These are phyloP conservation scores for Halcyon smyrnensis DNA, from an alignment of 2,797 vertebrate species.

Conservation along the genomic window DNA sequence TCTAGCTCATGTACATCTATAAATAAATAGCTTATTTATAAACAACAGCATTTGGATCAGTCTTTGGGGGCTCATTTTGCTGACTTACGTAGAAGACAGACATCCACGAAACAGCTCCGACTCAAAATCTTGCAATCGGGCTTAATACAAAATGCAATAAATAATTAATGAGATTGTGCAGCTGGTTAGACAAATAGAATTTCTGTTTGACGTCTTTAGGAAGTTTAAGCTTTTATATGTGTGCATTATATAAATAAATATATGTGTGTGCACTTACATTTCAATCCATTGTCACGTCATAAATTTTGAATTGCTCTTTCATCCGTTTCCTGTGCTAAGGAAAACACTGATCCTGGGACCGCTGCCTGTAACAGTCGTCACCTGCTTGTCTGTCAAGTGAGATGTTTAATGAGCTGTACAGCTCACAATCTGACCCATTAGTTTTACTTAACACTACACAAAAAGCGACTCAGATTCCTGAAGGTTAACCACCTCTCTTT, in stretches of 20 bases:
- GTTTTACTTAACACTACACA: neutral
- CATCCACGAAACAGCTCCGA: neutral
- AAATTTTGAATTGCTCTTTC: constrained; percentile 19
- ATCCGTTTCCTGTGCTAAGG: neutral
- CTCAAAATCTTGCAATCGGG: neutral
- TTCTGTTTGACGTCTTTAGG: constrained; percentile 33
- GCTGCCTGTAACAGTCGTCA: neutral
- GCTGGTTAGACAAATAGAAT: constrained; percentile 21
- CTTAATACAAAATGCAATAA: neutral
- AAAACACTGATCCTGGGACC: neutral
- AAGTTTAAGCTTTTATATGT: constrained; percentile 18
- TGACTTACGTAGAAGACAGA: neutral
- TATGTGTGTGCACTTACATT: neutral
- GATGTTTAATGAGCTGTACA: neutral
- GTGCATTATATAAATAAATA: neutral
- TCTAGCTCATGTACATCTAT: neutral
- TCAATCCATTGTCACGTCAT: constrained; percentile 2
- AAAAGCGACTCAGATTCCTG: neutral
- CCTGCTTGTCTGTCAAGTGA: constrained; percentile 13
- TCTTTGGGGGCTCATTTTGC: neutral
- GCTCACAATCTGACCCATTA: neutral
- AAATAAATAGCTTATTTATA: neutral
- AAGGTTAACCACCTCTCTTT: neutral
- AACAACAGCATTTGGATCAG: neutral
- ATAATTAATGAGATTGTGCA: constrained; percentile 22